phyloP scores from a whole-genome alignment of 2,113 vertebrate genomes.

The Pelvicachromis taeniatus region DNA sequence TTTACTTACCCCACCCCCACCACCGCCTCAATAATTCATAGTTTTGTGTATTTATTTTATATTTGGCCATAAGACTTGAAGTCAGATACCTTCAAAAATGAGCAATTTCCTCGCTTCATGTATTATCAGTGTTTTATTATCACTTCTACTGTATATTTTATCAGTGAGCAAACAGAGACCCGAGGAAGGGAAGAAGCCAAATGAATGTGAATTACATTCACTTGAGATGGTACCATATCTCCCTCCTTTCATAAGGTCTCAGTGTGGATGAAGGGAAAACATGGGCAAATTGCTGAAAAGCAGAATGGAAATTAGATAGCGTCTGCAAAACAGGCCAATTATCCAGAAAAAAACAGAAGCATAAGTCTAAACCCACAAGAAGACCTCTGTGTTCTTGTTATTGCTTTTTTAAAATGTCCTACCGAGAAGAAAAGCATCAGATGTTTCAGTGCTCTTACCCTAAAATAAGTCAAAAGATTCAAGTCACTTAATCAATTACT shows the following conservation, averaged over 20 bases:
- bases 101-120: neutral
- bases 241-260: neutral
- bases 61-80: neutral
- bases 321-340: neutral
- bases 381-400: fast-evolving
- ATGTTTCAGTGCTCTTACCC: neutral
- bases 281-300: neutral
- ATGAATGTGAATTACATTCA: neutral
- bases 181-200: neutral
- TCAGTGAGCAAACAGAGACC: neutral
- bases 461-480: neutral
- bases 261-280: neutral
- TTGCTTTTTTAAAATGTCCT: neutral
- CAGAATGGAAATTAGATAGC: neutral
- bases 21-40: neutral
- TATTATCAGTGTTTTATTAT: conserved; percentile 11
- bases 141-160: neutral
- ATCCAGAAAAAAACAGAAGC: neutral
- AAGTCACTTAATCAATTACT: neutral
- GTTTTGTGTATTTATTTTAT: neutral
- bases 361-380: neutral
- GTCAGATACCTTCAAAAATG: neutral
- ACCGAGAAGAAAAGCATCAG: neutral
- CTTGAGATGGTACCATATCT: neutral
- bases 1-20: neutral